Evolutionary conservation across 2,113 vertebrate genomes (phyloP), one percentile per base, ranked within the genome.

Genomic region (Notarius quadriscutis): DNA sequence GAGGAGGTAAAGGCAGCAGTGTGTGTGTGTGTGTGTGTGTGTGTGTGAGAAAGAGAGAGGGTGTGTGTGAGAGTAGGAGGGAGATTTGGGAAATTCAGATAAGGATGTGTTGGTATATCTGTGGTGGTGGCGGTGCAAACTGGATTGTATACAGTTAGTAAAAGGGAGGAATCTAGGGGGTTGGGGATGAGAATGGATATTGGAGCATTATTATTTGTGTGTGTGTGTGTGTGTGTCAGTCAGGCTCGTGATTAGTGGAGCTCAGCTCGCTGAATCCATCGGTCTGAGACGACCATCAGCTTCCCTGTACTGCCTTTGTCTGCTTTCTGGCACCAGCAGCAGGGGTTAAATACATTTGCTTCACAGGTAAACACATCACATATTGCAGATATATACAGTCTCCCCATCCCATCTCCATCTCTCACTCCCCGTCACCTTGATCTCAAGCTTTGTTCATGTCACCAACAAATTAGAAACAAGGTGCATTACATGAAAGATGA

Each of bases 1-100:
- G 86, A 93, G 87, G 79, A 84, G 89, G 83, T 91, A 88, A 89
- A 90, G 91, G 87, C 88, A 89, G 88, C 83, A 91, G 91, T 51
- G 69, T 86, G 69, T 87, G 81, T 84, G 85, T 27, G 53, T 30
- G 30, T 41, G 41, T 87, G 81, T 84, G 85, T 27, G 53, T n/a
- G n/a, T n/a, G n/a, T n/a, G n/a, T 60, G 85, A 57, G 84, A 41
- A 79, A 82, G 69, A 62, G 84, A 15, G 85, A 81, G 77, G 82
- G 58, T 85, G 86, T 72, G 83, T 87, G 81, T 83, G 77, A 82
- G 67, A 25, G 81, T 53, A 55, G 74, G n/a, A 53, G 57, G 55
- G 34, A 50, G 75, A 86, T 80, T 80, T 34, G 75, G 60, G 77
- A 80, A 86, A 86, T 80, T 86, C 62, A 57, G 85, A 86, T 87